phyloP scores from a whole-genome alignment of 2,113 vertebrate species.

The Eira barbara region DNA sequence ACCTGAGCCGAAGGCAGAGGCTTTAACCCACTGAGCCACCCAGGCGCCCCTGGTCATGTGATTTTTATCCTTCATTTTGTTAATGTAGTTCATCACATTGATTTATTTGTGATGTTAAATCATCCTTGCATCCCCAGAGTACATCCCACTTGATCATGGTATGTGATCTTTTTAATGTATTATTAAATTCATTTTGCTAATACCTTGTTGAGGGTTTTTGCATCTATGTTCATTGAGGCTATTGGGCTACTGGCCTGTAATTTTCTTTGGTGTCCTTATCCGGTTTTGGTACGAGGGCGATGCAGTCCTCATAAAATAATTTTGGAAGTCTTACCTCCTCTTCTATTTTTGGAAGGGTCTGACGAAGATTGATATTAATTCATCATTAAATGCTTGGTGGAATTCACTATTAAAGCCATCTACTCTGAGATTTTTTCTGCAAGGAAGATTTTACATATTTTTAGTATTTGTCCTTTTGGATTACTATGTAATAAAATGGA shows the following conservation, averaged over 20 bases:
- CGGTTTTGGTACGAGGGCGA: not conserved
- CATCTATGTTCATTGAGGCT: not conserved
- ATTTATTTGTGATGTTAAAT: not conserved
- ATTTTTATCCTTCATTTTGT: not conserved
- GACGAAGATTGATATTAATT: not conserved
- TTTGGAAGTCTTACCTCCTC: not conserved
- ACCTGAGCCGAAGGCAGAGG: no score
- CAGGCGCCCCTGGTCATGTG: not conserved
- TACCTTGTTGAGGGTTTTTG: not conserved
- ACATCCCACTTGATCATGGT: not conserved
- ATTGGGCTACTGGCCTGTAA: not conserved
- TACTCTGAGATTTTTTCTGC: not conserved
- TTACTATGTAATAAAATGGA: not conserved
- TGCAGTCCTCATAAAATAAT: not conserved
- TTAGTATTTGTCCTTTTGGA: not conserved
- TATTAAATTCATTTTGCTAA: not conserved
- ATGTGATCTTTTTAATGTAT: not conserved
- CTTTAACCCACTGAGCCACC: no score
- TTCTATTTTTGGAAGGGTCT: not conserved
- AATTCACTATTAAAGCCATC: not conserved
- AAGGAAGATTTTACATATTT: not conserved
- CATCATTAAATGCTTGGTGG: not conserved
- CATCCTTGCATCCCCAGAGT: not conserved
- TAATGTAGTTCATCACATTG: not conserved
- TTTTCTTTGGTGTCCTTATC: not conserved